These are phyloP conservation scores for Carassius gibelio DNA, from an alignment of 2,113 vertebrate species.

Conservation along the genomic window DNA sequence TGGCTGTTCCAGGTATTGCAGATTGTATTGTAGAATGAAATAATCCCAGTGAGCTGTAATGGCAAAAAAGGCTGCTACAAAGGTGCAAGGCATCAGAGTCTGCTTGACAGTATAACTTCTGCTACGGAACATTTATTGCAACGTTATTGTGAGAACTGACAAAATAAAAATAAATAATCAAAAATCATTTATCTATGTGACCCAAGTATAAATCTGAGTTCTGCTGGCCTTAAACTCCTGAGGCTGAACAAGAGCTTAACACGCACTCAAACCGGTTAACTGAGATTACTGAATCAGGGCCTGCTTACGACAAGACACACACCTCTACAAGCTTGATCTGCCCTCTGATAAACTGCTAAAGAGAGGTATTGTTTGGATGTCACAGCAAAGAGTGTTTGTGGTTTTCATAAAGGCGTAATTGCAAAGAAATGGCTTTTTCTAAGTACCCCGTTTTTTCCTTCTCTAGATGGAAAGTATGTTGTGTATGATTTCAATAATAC, in stretches of 20 bases:
- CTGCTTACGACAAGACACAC: neutral
- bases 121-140: constrained; percentile 42
- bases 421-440: constrained; percentile 39
- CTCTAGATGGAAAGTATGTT: neutral
- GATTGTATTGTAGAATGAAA: constrained; percentile 6
- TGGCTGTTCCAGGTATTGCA: constrained; percentile 19
- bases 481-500: neutral
- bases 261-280: constrained; percentile 14
- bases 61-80: constrained; percentile 29
- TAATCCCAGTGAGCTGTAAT: constrained; percentile 13
- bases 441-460: constrained; percentile 22
- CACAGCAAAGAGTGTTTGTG: constrained; percentile 34
- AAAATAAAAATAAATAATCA: constrained; percentile 13
- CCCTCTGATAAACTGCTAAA: constrained; percentile 10
- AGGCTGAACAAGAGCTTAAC: constrained; percentile 27
- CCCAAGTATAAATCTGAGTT: constrained; percentile 10
- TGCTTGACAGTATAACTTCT: constrained; percentile 28
- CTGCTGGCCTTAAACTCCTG: constrained; percentile 23
- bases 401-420: constrained; percentile 37
- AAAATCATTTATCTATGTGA: constrained; percentile 23
- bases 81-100: constrained; percentile 27
- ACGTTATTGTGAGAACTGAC: constrained; percentile 20
- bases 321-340: neutral
- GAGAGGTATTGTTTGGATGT: constrained; percentile 31
- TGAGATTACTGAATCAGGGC: constrained; percentile 23